These are phyloP conservation scores for Halictus ligatus DNA, from an alignment of 2,888 invertebrate genomes.

Conservation along the genomic window DNA sequence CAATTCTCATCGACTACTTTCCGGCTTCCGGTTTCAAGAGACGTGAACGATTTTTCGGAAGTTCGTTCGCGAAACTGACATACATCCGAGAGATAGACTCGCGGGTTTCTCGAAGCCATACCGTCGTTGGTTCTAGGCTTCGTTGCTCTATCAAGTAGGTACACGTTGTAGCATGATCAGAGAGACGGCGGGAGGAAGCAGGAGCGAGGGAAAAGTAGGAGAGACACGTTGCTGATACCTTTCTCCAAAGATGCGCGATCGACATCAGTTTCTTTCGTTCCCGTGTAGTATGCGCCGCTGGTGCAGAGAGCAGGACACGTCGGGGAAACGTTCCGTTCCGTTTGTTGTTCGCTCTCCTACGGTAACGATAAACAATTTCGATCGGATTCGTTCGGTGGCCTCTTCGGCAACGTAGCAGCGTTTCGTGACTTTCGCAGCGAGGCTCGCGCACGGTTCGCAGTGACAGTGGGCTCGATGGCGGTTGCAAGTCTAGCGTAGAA, in stretches of 20 bases:
- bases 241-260: constrained; percentile 59
- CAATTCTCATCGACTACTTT: too few relatives aligned
- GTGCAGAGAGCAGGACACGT: not conserved
- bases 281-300: constrained; percentile 25
- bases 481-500: not conserved
- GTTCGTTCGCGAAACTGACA: not conserved
- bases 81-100: not conserved
- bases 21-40: too few relatives aligned
- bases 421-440: constrained; percentile 8
- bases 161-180: not conserved
- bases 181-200: constrained; percentile 31
- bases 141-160: not conserved
- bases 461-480: constrained; percentile 9
- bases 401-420: not conserved
- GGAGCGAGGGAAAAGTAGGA: constrained; percentile 56
- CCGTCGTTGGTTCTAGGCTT: not conserved
- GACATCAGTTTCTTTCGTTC: constrained; percentile 45
- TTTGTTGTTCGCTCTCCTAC: too few relatives aligned
- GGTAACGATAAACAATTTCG: not conserved
- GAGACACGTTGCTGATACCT: constrained; percentile 52
- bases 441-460: not conserved
- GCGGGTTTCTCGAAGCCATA: not conserved
- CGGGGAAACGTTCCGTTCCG: not conserved
- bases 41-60: not conserved
- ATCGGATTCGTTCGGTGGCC: not conserved